A percentile compares a stretch with the other conserved stretches of the same genome.
Evolutionary conservation across 2,113 vertebrate species (phyloP).

Genomic region (Lepisosteus osseus): DNA sequence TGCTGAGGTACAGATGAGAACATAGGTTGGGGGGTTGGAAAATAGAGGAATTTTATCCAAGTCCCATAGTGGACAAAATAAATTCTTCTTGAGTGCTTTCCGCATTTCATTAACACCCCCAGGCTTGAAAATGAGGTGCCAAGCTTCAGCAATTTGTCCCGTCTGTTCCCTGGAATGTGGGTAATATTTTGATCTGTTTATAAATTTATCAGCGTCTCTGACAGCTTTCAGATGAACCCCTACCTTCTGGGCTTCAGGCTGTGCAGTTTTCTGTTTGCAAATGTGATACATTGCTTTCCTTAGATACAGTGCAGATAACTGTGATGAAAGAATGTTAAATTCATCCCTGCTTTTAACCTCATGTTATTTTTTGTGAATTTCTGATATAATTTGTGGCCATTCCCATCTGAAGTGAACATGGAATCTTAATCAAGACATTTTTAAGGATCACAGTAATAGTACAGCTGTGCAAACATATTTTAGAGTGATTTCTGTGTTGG

Average conservation of each 20-base stretch:
- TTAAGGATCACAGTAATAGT: too few species aligned
- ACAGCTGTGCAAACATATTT: too few species aligned
- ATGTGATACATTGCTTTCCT: conserved; percentile 9
- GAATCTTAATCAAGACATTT: too few species aligned
- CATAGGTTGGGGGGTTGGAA: too few species aligned
- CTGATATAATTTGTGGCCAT: not conserved
- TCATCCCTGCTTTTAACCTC: conserved; percentile 6
- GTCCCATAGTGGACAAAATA: not conserved
- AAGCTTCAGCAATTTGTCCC: conserved; percentile 17
- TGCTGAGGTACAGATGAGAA: not conserved
- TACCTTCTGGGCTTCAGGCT: not conserved
- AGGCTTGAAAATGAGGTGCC: conserved; percentile 8
- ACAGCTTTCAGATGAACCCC: not conserved
- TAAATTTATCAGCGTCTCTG: not conserved
- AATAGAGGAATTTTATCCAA: not conserved
- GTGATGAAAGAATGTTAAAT: conserved; percentile 11
- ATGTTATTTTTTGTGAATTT: not conserved
- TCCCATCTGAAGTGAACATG: too few species aligned
- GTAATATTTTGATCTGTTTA: not conserved
- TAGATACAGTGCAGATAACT: conserved; percentile 4
- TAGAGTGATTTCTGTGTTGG: too few species aligned
- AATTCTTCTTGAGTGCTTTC: conserved; percentile 13
- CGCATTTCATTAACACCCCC: conserved; percentile 9
- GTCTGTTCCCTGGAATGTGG: not conserved
- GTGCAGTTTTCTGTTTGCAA: not conserved